These are phyloP conservation scores for Vesta saturnalis DNA, from an alignment of 2,888 invertebrate genomes.

Conservation along the genomic window DNA sequence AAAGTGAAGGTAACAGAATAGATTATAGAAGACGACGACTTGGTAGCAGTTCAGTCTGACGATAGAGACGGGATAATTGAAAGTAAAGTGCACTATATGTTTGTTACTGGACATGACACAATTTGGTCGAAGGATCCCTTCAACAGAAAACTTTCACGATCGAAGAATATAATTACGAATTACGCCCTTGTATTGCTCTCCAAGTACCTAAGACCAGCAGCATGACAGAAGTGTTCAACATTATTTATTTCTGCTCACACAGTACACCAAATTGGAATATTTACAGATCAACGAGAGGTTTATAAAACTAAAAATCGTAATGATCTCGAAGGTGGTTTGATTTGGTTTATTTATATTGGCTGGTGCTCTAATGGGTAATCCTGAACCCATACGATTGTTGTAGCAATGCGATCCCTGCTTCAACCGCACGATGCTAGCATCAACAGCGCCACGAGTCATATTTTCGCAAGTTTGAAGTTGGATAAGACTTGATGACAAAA, in stretches of 20 bases:
- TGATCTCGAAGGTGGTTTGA: background rate
- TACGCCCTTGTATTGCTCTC: background rate
- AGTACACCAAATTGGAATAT: background rate
- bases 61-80: too few relatives aligned
- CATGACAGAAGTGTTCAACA: background rate
- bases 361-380: background rate
- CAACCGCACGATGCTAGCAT: background rate
- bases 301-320: slow-evolving; percentile 5
- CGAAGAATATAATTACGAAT: too few relatives aligned
- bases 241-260: background rate
- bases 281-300: background rate
- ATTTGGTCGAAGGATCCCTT: too few relatives aligned
- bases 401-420: background rate
- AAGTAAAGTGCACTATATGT: too few relatives aligned
- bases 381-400: background rate
- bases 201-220: background rate
- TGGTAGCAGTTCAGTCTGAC: background rate
- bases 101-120: too few relatives aligned
- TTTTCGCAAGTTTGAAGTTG: background rate
- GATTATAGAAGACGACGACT: background rate
- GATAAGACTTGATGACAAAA: slow-evolving; percentile 3
- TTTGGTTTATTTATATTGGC: slow-evolving; percentile 3
- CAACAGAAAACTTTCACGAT: too few relatives aligned
- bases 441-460: background rate
- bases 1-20: too few relatives aligned